Evolutionary conservation across 2,113 vertebrate species (phyloP).

Genomic region (Rhabdornis inornatus): DNA sequence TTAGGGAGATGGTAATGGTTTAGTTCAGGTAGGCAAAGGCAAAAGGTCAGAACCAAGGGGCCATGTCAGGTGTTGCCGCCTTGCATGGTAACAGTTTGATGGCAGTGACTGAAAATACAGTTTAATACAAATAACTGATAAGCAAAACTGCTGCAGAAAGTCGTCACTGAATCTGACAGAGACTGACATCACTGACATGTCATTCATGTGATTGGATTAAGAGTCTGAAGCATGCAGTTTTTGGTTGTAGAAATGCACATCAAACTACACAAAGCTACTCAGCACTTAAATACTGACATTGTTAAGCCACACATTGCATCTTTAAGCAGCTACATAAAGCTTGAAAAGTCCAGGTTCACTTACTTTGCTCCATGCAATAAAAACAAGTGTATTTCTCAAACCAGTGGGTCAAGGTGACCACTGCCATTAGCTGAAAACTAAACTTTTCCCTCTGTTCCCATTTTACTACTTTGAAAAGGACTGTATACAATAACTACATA

Average conservation of each 20-base stretch:
- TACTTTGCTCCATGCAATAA: neutral
- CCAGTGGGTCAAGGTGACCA: neutral
- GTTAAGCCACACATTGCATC: neutral
- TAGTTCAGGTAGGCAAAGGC: neutral
- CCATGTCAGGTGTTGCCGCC: neutral
- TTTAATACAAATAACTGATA: neutral
- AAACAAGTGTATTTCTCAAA: neutral
- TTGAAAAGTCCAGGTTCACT: neutral
- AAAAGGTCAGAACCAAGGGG: neutral
- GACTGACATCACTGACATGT: neutral
- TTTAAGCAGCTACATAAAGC: neutral
- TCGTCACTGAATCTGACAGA: neutral
- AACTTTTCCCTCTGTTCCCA: neutral
- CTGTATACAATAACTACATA: neutral
- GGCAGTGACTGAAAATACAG: neutral
- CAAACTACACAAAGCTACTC: neutral
- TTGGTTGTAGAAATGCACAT: neutral
- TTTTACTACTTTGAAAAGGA: neutral
- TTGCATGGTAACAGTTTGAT: neutral
- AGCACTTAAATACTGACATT: neutral
- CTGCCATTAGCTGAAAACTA: neutral
- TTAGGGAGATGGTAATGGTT: neutral
- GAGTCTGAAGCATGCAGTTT: neutral
- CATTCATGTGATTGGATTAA: neutral
- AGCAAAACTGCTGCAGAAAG: neutral